These are phyloP conservation scores for Lasius platythorax DNA, from an alignment of 2,888 invertebrate genomes.

Conservation along the genomic window DNA sequence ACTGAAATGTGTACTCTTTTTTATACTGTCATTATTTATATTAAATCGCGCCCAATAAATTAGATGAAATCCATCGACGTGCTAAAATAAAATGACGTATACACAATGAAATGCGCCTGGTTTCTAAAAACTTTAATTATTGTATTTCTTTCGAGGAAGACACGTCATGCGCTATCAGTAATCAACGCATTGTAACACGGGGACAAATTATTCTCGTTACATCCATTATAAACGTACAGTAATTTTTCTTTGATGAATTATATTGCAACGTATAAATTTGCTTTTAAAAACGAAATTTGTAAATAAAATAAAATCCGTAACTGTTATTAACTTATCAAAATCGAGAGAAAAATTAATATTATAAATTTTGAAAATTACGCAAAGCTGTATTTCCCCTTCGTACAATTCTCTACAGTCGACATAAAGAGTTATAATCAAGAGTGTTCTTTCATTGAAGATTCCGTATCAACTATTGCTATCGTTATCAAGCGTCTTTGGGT, in stretches of 20 bases:
- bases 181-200: constrained; percentile 55
- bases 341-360: background rate
- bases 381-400: background rate
- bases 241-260: constrained; percentile 16
- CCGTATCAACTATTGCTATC: background rate
- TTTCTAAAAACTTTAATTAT: constrained; percentile 72
- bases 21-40: constrained; percentile 6
- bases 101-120: background rate
- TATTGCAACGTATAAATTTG: background rate
- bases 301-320: background rate
- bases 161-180: constrained; percentile 66
- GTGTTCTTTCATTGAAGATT: background rate
- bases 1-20: background rate
- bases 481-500: constrained; percentile 22
- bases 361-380: constrained; percentile 8
- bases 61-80: background rate
- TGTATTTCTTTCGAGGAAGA: constrained; percentile 75
- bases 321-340: background rate
- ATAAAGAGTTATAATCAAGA: background rate
- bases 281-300: background rate
- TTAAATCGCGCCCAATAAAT: background rate
- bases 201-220: constrained; percentile 9
- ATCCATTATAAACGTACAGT: background rate
- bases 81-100: constrained; percentile 4
- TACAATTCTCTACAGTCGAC: background rate